phyloP scores from a whole-genome alignment of 2,888 invertebrate genomes.

The Euphydryas editha region DNA sequence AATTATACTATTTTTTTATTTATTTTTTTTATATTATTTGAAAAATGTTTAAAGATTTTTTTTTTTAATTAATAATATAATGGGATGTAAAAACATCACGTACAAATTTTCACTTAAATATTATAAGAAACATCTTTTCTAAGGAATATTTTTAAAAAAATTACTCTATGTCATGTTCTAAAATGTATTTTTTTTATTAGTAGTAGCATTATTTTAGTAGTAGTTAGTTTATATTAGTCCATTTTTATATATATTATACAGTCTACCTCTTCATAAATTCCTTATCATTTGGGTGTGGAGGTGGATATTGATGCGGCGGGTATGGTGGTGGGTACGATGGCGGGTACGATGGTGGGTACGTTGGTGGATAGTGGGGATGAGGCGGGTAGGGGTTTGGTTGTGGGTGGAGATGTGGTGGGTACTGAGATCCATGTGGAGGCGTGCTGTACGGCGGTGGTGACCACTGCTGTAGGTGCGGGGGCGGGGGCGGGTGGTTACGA shows the following conservation, averaged over 20 bases:
- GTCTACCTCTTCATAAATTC: too few relatives aligned
- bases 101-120: too few relatives aligned
- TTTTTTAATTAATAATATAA: too few relatives aligned
- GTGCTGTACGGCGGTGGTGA: slow-evolving; percentile 10
- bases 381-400: slow-evolving; percentile 15
- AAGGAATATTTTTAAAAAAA: neutral
- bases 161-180: too few relatives aligned
- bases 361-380: slow-evolving; percentile 8
- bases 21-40: too few relatives aligned
- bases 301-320: slow-evolving; percentile 6
- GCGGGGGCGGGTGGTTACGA: slow-evolving; percentile 24
- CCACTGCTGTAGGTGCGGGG: slow-evolving; percentile 21
- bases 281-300: slow-evolving; percentile 13
- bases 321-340: slow-evolving; percentile 20
- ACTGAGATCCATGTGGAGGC: neutral
- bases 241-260: too few relatives aligned
- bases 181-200: too few relatives aligned
- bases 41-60: too few relatives aligned
- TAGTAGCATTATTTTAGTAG: too few relatives aligned
- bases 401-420: neutral
- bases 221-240: too few relatives aligned
- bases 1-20: too few relatives aligned
- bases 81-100: too few relatives aligned
- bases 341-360: slow-evolving; percentile 18
- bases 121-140: neutral